phyloP scores from a whole-genome alignment of 2,888 invertebrate species.

The Synanthedon tipuliformis region DNA sequence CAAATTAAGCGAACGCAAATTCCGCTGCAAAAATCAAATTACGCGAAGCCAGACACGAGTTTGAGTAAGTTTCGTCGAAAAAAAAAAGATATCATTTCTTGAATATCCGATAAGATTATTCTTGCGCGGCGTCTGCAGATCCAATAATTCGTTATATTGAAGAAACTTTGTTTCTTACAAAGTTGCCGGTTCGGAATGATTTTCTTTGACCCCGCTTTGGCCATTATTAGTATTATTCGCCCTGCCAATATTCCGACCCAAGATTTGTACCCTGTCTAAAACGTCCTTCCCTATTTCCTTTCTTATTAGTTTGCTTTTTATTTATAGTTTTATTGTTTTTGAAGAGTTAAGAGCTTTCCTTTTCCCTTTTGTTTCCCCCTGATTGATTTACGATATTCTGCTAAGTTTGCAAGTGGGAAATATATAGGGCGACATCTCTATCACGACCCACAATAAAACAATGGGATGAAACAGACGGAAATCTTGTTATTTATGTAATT shows the following conservation, averaged over 20 bases:
- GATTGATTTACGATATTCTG: too few species aligned
- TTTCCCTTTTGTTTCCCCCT: background rate
- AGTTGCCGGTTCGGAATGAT: constrained; percentile 47
- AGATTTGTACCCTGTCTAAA: constrained; percentile 8
- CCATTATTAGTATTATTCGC: constrained; percentile 51
- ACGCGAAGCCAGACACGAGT: background rate
- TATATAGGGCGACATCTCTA: too few species aligned
- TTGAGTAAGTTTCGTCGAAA: constrained; percentile 17
- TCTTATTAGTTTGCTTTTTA: background rate
- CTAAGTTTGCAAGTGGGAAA: too few species aligned
- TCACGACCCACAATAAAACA: too few species aligned
- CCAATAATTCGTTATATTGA: constrained; percentile 64
- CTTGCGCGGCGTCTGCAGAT: constrained; percentile 39
- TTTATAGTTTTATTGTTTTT: background rate
- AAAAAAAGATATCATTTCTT: constrained; percentile 40
- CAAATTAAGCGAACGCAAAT: background rate
- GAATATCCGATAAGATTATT: constrained; percentile 40
- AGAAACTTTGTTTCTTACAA: constrained; percentile 47
- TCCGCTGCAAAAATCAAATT: constrained; percentile 1
- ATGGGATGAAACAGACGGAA: too few species aligned
- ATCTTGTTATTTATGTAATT: too few species aligned
- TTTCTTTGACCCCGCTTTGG: constrained; percentile 44
- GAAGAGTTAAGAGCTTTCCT: background rate
- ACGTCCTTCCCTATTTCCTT: background rate
- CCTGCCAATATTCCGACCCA: constrained; percentile 29